Base-by-base conservation (phyloP, 2,797 vertebrate genomes). In the Merluccius polli region DNA sequence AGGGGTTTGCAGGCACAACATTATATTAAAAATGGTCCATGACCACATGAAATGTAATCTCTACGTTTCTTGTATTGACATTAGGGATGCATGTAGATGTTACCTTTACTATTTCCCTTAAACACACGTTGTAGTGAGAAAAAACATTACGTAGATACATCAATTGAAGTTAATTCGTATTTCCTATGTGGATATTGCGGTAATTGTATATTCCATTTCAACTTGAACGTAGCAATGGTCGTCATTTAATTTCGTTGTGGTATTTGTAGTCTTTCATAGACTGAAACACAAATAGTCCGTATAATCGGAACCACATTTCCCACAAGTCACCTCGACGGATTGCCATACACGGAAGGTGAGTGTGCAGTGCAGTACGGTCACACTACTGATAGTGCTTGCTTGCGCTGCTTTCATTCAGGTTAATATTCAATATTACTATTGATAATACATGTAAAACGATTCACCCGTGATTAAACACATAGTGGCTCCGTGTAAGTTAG, bases 291-390 rank as follows among this genome's bases (percentile, higher is more conserved):
- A 0, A 9, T n/a, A 3, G 0, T 74, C 67, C 11, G 4, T 3
- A 16, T 1, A 0, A 11, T 11, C 16, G 68, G 24, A 84, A 92
- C 90, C 87, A 76, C 90, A 76, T 13, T 75, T 79, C 90, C 91
- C 91, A 87, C 0, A 73, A 75, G 82, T 35, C 89, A 71, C 31
- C 9, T 70, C 33, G 21, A 32, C 0, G 1, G 0, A 2, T 6
- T 67, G 0, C 67, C 52, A 10, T 35, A 65, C 82, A 52, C 78
- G 82, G 75, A 81, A 77, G 86, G 91, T 91, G 78, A 92, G 92
- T 88, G 68, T 67, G 0, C 65, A 27, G 24, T 1, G 79, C 59
- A 65, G 31, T 27, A 27, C n/a, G 24, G 18, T 3, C 63, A 0
- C 59, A 73, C 27, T 63, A 32, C 24, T 4, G 12, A 24, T 11